Percentiles rank a stretch among this genome's conserved stretches.
Evolutionary conservation across 2,888 invertebrate species (phyloP).

Genomic region (Cheilosia scutellata): DNA sequence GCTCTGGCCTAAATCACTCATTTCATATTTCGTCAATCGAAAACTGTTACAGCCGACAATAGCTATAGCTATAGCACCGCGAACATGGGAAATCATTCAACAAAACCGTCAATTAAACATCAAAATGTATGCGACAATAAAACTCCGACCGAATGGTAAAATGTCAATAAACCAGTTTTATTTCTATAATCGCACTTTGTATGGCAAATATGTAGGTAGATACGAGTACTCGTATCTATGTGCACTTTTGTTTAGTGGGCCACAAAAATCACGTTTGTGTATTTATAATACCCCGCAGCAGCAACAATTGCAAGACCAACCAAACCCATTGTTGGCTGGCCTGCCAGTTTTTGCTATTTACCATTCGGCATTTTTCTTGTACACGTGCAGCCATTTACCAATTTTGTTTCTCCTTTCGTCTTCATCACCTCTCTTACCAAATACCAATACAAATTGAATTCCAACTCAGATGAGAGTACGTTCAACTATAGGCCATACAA

Average conservation of each 20-base stretch:
- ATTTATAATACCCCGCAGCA: conserved; percentile 7
- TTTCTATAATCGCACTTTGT: background rate
- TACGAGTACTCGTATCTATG: background rate
- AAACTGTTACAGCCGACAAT: background rate
- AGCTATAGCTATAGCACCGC: background rate
- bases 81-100: conserved; percentile 34
- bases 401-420: conserved; percentile 2
- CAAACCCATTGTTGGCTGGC: conserved; percentile 25
- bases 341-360: conserved; percentile 29
- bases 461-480: conserved; percentile 4
- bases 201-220: background rate
- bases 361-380: conserved; percentile 43
- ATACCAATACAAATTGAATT: background rate
- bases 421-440: conserved; percentile 8
- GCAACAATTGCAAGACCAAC: conserved; percentile 30
- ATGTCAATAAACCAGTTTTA: conserved; percentile 64
- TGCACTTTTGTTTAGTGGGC: conserved; percentile 58
- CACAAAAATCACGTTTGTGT: conserved; percentile 61
- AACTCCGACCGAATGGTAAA: conserved; percentile 18
- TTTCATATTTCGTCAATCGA: conserved; percentile 45
- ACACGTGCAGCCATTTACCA: conserved; percentile 60
- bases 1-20: conserved; percentile 32
- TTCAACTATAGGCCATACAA: conserved; percentile 31
- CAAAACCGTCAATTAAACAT: conserved; percentile 55
- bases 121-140: conserved; percentile 56